A percentile compares a stretch with the other conserved stretches of the same genome.
These are phyloP conservation scores for Lysandra coridon DNA, from an alignment of 2,888 invertebrate species.

Conservation along the genomic window DNA sequence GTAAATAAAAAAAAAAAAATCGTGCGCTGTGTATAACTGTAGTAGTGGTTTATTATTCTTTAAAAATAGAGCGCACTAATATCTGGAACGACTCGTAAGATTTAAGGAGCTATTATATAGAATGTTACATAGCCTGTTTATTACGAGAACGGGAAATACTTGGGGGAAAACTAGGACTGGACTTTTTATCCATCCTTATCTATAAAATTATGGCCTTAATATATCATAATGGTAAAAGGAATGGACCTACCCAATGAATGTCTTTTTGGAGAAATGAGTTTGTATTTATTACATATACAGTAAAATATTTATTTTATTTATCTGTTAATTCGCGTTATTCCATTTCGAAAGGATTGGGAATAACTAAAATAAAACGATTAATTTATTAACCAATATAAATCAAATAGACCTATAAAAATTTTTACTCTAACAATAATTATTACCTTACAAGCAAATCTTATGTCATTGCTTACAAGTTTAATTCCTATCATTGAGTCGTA, in stretches of 20 bases:
- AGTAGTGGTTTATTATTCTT: neutral
- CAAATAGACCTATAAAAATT: neutral
- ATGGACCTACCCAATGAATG: neutral
- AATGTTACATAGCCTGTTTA: conserved; percentile 5
- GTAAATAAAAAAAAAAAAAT: neutral
- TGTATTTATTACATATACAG: too few species aligned
- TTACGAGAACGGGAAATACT: conserved; percentile 2
- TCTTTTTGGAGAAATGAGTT: neutral
- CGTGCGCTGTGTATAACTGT: neutral
- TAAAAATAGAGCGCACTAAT: neutral
- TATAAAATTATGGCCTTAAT: conserved; percentile 13
- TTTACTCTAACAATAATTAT: neutral
- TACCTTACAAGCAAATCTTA: neutral
- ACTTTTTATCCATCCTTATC: conserved; percentile 17
- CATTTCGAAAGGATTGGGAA: neutral
- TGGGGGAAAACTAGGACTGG: conserved; percentile 7
- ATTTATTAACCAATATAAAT: neutral
- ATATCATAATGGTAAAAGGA: conserved; percentile 4
- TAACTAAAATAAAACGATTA: neutral
- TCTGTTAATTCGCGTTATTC: neutral
- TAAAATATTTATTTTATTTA: neutral
- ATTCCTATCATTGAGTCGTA: neutral
- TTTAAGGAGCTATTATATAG: conserved; percentile 9
- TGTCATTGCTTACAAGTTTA: neutral
- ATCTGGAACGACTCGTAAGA: neutral